Base-by-base conservation (phyloP, 2,113 vertebrate species). In the Bambusicola thoracicus region DNA sequence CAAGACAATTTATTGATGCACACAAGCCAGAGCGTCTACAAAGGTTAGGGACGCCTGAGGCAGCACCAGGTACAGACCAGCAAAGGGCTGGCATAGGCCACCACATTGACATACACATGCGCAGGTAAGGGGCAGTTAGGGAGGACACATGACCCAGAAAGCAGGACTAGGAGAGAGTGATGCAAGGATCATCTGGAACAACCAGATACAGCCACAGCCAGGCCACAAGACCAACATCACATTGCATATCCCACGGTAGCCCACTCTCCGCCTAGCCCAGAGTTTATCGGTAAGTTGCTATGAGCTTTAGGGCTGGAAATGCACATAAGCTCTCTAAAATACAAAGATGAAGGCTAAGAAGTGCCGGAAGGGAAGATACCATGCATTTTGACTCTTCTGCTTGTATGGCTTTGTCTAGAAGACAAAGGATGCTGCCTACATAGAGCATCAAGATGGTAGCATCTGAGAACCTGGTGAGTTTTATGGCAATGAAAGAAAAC, bases 241-340 rank as follows among this genome's bases (percentile, higher is more conserved):
- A 96, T 65, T 41, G 68, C 80, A 75, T 48, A 92, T 93, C 95
- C 96, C 96, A 96, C 0, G 87, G 94, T 24, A 94, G 96, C 97
- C 97, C 97, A 96, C 89, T 94, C 94, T 97, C 90, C 85, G 94
- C 92, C 93, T 93, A 95, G 83, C 81, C 62, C 70, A 77, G 72
- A 92, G 78, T 81, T 92, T 80, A 78, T 43, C 12, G 16, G 63
- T 80, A 91, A 75, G 59, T 94, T 81, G 36, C 66, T 84, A 9
- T 25, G 63, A 90, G 70, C 21, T 81, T 67, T 53, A 90, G 46
- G 51, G 48, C 43, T 15, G 61, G 22, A 86, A 92, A 93, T 21
- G 58, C 72, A 91, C 62, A 6, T 62, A 41, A 94, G 40, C 3
- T 68, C 46, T 76, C 41, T 56, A 5, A 41, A 85, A 85, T 48